Evolutionary conservation across 2,113 vertebrate genomes (phyloP).

Genomic region (Phasianus colchicus): DNA sequence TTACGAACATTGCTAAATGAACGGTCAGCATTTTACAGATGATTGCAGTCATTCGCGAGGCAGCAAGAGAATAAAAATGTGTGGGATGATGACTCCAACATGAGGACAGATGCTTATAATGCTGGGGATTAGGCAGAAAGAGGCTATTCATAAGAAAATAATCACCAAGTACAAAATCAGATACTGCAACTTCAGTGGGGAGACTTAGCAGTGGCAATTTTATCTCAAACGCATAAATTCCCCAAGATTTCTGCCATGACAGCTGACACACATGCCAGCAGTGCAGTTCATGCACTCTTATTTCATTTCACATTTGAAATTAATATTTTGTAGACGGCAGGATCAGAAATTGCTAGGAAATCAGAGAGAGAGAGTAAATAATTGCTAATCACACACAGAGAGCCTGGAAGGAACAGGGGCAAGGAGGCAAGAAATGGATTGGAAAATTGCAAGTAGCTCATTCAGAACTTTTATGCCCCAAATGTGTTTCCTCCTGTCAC

Average conservation of each 20-base stretch:
- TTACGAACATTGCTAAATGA: not conserved
- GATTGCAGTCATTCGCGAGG: not conserved
- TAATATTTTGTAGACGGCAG: constrained; percentile 33
- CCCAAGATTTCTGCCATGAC: not conserved
- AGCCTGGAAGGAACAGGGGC: not conserved
- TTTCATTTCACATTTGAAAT: constrained; percentile 43
- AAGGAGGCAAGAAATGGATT: constrained; percentile 22
- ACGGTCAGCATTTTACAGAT: not conserved
- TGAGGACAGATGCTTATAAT: not conserved
- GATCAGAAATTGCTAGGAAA: constrained; percentile 39
- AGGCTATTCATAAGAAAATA: constrained; percentile 9
- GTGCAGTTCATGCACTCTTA: not conserved
- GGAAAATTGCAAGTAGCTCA: not conserved
- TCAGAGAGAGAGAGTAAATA: constrained; percentile 28
- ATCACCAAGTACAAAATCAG: constrained; percentile 5
- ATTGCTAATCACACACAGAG: constrained; percentile 29
- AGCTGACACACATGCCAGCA: not conserved
- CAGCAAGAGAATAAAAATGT: not conserved
- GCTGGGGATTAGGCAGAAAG: not conserved
- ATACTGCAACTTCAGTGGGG: not conserved
- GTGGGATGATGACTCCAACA: not conserved
- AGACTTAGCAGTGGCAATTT: not conserved
- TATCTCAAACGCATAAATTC: not conserved
- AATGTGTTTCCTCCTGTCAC: constrained; percentile 28
- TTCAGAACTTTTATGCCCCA: constrained; percentile 30